Base-by-base conservation (phyloP, 2,797 vertebrate species). In the Pelodytes ibericus region DNA sequence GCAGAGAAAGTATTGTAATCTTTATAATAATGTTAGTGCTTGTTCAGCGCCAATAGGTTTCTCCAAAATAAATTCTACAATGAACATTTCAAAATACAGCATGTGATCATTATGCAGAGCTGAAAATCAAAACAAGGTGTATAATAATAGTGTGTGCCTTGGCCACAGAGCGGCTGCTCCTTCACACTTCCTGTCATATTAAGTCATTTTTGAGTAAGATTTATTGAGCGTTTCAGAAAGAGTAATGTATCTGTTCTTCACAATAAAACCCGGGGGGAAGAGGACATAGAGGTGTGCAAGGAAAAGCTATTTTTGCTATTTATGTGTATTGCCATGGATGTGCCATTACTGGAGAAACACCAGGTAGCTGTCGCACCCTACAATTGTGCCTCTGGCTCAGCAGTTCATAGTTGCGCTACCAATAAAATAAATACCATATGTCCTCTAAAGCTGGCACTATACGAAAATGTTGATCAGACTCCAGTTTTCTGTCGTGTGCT, bases 121-220 rank as follows among this genome's bases (percentile, higher is more conserved):
- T 15, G 27, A 66, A 41, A 49, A 66, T 66, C n/a, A 66, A 66
- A 26, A 66, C 63, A 30, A 51, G 63, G 41, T 66, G 63, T 24
- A 11, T 29, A 10, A 53, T 58, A 27, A 58, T 4, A 58, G 13
- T 26, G 56, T 58, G 26, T 53, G 56, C 26, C 56, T 58, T 58
- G 24, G 24, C 24, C 26, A 26, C n/a, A 3, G 13, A 58, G 24
- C 3, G 56, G 7, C 16, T 16, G 11, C 10, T 29, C 56, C 11
- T 58, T 26, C 56, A 58, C 49, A 53, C 22, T 53, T 53, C 24
- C 49, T 22, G 49, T 53, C n/a, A 53, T 16, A 22, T 24, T 22
- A 22, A 27, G 16, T 27, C 5, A 26, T 4, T 58, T 29, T 15
- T 29, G 25, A 58, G 56, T 58, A 26, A 3, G 25, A 58, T 58